Base-by-base conservation (phyloP, 1,140 invertebrate species). In the Patella vulgata region DNA sequence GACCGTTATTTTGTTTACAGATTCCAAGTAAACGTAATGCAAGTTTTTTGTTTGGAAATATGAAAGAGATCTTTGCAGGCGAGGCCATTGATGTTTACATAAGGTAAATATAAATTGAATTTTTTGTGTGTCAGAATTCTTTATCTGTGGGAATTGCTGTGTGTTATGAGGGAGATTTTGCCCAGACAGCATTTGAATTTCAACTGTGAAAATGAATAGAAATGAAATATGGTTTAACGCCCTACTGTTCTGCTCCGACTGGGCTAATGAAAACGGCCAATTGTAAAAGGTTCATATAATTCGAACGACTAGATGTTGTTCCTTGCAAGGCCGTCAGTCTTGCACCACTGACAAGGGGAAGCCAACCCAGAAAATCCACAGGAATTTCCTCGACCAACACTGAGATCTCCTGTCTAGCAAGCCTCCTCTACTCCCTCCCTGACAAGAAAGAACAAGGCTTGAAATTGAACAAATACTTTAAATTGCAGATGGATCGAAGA, bases 401-500 rank as follows among this genome's bases (percentile, higher is more conserved):
- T 33, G n/a, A 1, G 17, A 21, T 19, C 17, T 36, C 19, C n/a
- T 3, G 4, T 1, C 23, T 17, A n/a, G 30, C n/a, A 3, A 28
- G 2, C 6, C 40, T 19, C 4, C n/a, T n/a, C 17, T 33, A 19
- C 1, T 56, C 0, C n/a, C 25, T 9, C 25, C 8, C 8, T 19
- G n/a, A 47, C n/a, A 19, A 47, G 25, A 19, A 9, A 47, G 8
- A 47, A 47, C 25, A 47, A 21, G 9, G 25, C 9, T 47, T 19
- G 30, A n/a, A n/a, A 5, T 28, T 12, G 30, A n/a, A 44, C 14
- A 28, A 19, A n/a, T 27, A 30, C 2, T 30, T 50, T 33, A 36
- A 14, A 14, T 62, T 58, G 4, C 19, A 73, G 71, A 19, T 73
- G 71, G 71, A 64, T 73, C 54, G 63, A 53, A 62, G 59, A 70